These are phyloP conservation scores for Xyrichtys novacula DNA, from an alignment of 2,797 vertebrate genomes.

Conservation along the genomic window DNA sequence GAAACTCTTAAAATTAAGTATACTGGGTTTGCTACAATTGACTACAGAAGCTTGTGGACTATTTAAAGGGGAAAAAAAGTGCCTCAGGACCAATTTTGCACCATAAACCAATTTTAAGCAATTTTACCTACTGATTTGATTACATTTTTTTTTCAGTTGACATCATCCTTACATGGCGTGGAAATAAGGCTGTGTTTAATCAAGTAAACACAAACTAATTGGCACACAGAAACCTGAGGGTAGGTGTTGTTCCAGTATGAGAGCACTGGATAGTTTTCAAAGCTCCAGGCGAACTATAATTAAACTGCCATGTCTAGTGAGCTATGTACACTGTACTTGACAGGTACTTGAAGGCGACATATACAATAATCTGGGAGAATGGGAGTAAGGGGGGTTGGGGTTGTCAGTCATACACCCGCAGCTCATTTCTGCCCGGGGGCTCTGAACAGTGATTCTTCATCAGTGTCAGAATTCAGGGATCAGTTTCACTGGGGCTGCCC, in stretches of 20 bases:
- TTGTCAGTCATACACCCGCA: conserved; percentile 9
- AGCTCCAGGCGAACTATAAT: conserved; percentile 42
- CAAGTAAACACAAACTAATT: conserved; percentile 32
- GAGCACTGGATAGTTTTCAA: conserved; percentile 23
- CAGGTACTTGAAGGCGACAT: conserved; percentile 33
- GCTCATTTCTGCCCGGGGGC: conserved; percentile 14
- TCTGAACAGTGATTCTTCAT: conserved; percentile 4
- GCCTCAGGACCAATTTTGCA: neutral
- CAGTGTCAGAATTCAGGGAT: conserved; percentile 16
- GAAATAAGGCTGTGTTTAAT: conserved; percentile 19
- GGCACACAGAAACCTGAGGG: conserved; percentile 21
- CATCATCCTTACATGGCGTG: neutral
- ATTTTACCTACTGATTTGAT: neutral
- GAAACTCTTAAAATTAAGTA: neutral
- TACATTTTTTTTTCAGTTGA: conserved; percentile 2
- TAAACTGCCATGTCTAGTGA: conserved; percentile 40
- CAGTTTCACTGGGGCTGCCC: conserved; percentile 5
- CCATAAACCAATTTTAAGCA: conserved; percentile 8
- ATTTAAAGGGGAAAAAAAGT: conserved; percentile 2
- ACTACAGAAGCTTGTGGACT: neutral
- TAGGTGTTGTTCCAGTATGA: conserved; percentile 4
- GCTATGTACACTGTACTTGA: conserved; percentile 22
- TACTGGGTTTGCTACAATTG: neutral
- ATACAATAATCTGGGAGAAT: conserved; percentile 17
- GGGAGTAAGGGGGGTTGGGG: neutral